Evolutionary conservation across 2,888 invertebrate species (phyloP), one percentile per base, ranked within the genome.

Genomic region (Augiades crinisus): DNA sequence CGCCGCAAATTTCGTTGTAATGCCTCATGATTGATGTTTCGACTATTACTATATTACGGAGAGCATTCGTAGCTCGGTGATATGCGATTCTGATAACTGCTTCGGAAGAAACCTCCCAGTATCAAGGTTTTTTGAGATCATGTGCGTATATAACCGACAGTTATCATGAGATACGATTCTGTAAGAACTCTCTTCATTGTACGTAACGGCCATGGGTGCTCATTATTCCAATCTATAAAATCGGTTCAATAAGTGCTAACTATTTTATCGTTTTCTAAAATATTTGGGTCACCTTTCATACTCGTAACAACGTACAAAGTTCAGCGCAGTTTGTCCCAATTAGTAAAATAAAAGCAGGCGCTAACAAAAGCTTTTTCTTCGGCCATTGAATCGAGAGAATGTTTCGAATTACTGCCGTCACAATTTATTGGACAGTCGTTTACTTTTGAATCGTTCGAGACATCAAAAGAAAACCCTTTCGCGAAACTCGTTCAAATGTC

Each of bases 381-480:
- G 4, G 27, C 2, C 27, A 22, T 22, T 27, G 27, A 27, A 10
- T 27, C 10, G 8, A 27, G 10, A 27, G n/a, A n/a, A 2, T 27
- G n/a, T 10, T 8, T 8, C n/a, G n/a, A n/a, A n/a, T 27, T 4
- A 5, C 5, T 4, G 19, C 19, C 19, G 5, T 27, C 8, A 27
- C n/a, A 19, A 17, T 46, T 46, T 46, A 36, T 36, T 27, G 5
- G 13, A 16, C 10, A 27, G 17, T 7, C 22, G n/a, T 31, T 31
- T n/a, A 2, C 41, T 12, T 44, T 41, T 44, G 21, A 21, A 3
- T 21, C 21, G n/a, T n/a, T n/a, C n/a, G n/a, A 12, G 14, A 43
- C 16, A 30, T 44, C 44, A 44, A 44, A 27, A 21, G 31, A 14
- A 40, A 40, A 27, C 13, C 19, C 19, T 44, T 44, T 44, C 33